Percentiles rank a stretch among this genome's conserved stretches.
Evolutionary conservation across 2,888 invertebrate species (phyloP).

Genomic region (Latheticus oryzae): DNA sequence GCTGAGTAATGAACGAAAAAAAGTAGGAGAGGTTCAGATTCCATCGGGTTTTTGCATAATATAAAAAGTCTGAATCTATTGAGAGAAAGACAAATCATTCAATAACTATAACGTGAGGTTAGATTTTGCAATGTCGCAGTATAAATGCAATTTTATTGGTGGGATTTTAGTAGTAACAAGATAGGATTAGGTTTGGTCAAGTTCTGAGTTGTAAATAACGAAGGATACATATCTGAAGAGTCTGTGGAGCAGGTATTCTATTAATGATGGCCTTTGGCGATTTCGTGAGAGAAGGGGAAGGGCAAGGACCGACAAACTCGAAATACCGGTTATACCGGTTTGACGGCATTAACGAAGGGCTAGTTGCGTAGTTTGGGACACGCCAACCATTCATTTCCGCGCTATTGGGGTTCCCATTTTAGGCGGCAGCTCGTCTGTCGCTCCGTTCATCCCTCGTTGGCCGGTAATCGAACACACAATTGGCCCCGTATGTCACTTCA

Average conservation of each 20-base stretch:
- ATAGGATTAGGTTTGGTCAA: constrained; percentile 25
- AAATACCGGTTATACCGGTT: constrained; percentile 45
- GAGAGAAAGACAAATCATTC: constrained; percentile 26
- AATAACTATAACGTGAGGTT: constrained; percentile 21
- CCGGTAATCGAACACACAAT: constrained; percentile 59
- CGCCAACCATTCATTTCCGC: constrained; percentile 46
- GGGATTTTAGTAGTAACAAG: too few species aligned
- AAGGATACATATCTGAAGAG: constrained; percentile 49
- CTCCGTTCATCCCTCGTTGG: constrained; percentile 53
- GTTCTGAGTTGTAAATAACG: constrained; percentile 50
- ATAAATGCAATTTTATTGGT: too few species aligned
- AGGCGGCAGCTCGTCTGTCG: constrained; percentile 47
- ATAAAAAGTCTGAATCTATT: constrained; percentile 29
- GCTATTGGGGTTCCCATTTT: constrained; percentile 44
- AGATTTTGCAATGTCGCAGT: too few species aligned
- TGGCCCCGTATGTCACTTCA: constrained; percentile 59
- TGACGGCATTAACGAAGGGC: constrained; percentile 46
- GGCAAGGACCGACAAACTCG: constrained; percentile 39
- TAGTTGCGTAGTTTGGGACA: constrained; percentile 50
- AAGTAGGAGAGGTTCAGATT: constrained; percentile 22
- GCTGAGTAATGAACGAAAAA: constrained; percentile 10
- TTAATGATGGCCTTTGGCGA: constrained; percentile 52
- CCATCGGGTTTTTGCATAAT: constrained; percentile 30
- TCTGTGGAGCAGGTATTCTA: constrained; percentile 53
- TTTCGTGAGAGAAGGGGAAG: constrained; percentile 26